A percentile compares a stretch with the other conserved stretches of the same genome.
Evolutionary conservation across 1,140 invertebrate species (phyloP).

Genomic region (Drosophila ironensis): DNA sequence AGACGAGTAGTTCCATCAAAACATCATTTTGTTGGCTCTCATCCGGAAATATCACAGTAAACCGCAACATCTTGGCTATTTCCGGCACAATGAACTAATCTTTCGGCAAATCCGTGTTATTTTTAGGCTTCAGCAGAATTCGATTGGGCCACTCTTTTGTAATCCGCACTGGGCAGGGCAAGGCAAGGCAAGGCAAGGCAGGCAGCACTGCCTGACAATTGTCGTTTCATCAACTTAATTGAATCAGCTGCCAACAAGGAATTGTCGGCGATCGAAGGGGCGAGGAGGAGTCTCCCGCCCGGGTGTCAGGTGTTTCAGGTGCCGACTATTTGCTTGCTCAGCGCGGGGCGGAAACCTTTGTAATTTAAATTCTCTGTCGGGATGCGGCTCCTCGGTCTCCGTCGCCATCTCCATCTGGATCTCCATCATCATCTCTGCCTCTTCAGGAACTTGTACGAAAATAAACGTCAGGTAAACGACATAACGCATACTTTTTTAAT

Average conservation of each 20-base stretch:
- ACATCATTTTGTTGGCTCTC: too few species aligned
- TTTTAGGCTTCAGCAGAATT: background rate
- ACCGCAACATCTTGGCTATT: background rate
- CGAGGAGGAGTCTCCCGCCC: too few species aligned
- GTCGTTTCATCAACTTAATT: slow-evolving; percentile 77
- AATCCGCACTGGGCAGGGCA: background rate
- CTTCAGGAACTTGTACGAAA: slow-evolving; percentile 7
- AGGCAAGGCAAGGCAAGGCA: too few species aligned
- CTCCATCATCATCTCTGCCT: too few species aligned
- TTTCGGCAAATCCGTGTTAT: background rate
- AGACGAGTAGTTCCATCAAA: too few species aligned
- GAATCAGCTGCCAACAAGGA: slow-evolving; percentile 48
- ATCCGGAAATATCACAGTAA: too few species aligned
- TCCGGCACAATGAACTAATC: background rate
- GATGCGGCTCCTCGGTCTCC: slow-evolving; percentile 17
- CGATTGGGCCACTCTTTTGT: background rate
- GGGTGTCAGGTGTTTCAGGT: slow-evolving; percentile 33
- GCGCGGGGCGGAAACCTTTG: slow-evolving; percentile 19
- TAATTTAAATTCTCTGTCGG: slow-evolving; percentile 53
- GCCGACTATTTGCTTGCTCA: slow-evolving; percentile 28
- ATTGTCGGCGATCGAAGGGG: background rate
- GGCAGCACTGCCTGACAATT: slow-evolving; percentile 45
- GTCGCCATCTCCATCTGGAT: too few species aligned
- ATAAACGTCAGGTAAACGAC: slow-evolving; percentile 53
- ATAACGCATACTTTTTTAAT: slow-evolving; percentile 76